Evolutionary conservation across 2,113 vertebrate genomes (phyloP).

Genomic region (Heterotilapia buettikoferi): DNA sequence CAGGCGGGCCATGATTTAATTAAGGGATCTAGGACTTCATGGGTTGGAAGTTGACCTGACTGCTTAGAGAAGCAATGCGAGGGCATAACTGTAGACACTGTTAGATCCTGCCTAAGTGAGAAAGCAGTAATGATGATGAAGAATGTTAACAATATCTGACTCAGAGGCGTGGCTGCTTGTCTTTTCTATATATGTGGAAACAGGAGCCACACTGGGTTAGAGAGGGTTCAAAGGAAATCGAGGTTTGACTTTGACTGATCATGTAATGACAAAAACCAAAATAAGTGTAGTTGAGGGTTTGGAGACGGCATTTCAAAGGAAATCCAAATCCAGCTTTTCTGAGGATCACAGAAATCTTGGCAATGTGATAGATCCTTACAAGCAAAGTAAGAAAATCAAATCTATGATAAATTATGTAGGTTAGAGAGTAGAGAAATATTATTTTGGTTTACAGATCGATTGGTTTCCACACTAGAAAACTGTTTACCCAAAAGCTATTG

Average conservation of each 20-base stretch:
- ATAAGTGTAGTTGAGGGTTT: neutral
- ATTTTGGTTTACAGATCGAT: neutral
- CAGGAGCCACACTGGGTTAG: neutral
- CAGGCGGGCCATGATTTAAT: neutral
- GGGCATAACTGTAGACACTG: neutral
- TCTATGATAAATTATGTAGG: neutral
- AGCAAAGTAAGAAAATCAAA: neutral
- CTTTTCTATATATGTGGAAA: neutral
- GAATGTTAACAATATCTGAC: neutral
- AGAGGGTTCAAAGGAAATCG: neutral
- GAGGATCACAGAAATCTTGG: neutral
- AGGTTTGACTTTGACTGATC: neutral
- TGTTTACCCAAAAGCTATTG: neutral
- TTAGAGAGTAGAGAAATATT: neutral
- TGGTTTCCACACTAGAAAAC: neutral
- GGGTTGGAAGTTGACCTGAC: neutral
- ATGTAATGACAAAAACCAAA: neutral
- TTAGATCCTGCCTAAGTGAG: neutral
- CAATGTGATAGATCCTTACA: neutral
- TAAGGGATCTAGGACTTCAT: neutral
- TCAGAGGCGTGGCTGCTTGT: rapidly evolving
- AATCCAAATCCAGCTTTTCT: neutral
- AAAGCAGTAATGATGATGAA: neutral
- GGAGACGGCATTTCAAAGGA: neutral
- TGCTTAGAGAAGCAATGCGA: neutral